These are phyloP conservation scores for Petrophora chlorosata DNA, from an alignment of 2,888 invertebrate species.

Conservation along the genomic window DNA sequence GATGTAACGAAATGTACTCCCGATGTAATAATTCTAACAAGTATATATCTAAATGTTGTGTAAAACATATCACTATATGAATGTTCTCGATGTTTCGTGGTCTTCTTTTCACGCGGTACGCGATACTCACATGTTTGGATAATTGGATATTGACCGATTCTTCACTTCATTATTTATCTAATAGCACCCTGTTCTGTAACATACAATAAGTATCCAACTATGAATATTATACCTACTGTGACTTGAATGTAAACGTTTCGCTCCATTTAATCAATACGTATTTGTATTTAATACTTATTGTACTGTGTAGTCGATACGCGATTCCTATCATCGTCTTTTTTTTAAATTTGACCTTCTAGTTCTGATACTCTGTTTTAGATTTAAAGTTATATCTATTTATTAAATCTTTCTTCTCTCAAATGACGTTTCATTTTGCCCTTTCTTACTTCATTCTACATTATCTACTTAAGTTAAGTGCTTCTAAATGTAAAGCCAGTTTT, in stretches of 20 bases:
- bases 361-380: slow-evolving; percentile 77
- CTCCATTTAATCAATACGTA: slow-evolving; percentile 47
- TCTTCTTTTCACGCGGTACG: slow-evolving; percentile 25
- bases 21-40: slow-evolving; percentile 1
- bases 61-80: slow-evolving; percentile 34
- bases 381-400: slow-evolving; percentile 81
- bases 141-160: slow-evolving; percentile 29
- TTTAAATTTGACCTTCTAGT: slow-evolving; percentile 65
- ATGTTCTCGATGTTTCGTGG: slow-evolving; percentile 39
- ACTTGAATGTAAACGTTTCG: slow-evolving; percentile 44
- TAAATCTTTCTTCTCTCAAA: slow-evolving; percentile 81
- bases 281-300: slow-evolving; percentile 47
- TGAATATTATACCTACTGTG: slow-evolving; percentile 23
- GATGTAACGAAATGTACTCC: slow-evolving; percentile 8
- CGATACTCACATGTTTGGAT: slow-evolving; percentile 12
- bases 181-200: slow-evolving; percentile 68
- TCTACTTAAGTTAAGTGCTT: too few species aligned
- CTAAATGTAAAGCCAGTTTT: too few species aligned
- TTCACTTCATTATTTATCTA: slow-evolving; percentile 46
- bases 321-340: slow-evolving; percentile 64
- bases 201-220: slow-evolving; percentile 3
- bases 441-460: background rate
- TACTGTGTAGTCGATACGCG: slow-evolving; percentile 69
- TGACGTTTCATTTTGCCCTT: slow-evolving; percentile 54
- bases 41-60: slow-evolving; percentile 27